Percentiles rank a stretch among this genome's conserved stretches.
Evolutionary conservation across 2,888 invertebrate species (phyloP).

Genomic region (Nomada goodeniana): DNA sequence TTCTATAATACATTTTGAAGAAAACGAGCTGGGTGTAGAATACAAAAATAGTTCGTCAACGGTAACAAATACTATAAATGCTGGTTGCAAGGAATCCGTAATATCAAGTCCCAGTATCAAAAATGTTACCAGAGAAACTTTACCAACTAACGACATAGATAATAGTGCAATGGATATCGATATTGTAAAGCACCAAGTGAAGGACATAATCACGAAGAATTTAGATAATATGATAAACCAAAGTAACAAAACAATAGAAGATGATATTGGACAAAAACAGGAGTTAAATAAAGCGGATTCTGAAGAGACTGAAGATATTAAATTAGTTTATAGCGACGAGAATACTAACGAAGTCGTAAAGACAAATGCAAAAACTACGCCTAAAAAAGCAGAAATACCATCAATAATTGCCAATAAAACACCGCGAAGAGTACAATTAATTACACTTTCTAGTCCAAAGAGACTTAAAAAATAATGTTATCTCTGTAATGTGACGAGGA

Average conservation of each 20-base stretch:
- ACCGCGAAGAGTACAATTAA: constrained; percentile 89
- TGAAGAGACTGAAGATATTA: constrained; percentile 87
- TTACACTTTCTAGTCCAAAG: constrained; percentile 92
- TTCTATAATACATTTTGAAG: constrained; percentile 91
- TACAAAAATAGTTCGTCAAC: constrained; percentile 77
- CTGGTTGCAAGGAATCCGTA: constrained; percentile 19
- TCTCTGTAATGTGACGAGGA: not conserved
- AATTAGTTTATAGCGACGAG: constrained; percentile 87
- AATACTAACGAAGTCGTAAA: constrained; percentile 70
- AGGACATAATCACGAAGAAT: not conserved
- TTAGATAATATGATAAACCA: constrained; percentile 37
- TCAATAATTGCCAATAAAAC: constrained; percentile 84
- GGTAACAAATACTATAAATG: not conserved
- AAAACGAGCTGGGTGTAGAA: constrained; percentile 89
- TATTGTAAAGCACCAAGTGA: constrained; percentile 41
- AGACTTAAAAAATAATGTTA: constrained; percentile 86
- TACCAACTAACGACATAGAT: constrained; percentile 68
- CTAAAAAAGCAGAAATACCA: constrained; percentile 69
- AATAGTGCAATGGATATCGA: constrained; percentile 81
- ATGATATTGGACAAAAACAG: constrained; percentile 41
- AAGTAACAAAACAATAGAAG: constrained; percentile 35
- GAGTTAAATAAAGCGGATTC: constrained; percentile 61
- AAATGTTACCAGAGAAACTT: not conserved
- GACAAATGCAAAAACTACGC: constrained; percentile 70
- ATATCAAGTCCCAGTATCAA: constrained; percentile 17